Conservation (phyloP, 2,888 invertebrate genomes). For the Tetropium fuscum region DNA sequence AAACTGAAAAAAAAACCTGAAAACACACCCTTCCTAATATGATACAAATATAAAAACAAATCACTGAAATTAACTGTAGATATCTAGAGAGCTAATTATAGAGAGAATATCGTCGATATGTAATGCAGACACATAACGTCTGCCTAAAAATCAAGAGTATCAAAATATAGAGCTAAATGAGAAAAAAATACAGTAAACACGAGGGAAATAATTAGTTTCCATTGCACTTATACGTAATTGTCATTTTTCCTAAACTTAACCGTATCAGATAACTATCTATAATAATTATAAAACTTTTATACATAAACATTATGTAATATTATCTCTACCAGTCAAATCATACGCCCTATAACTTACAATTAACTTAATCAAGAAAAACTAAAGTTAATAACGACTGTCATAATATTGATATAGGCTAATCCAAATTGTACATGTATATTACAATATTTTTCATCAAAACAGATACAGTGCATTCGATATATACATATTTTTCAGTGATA, state of each 20-base stretch:
- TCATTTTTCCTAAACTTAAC: slow-evolving; percentile 28
- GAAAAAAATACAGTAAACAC: slow-evolving; percentile 51
- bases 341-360: slow-evolving; percentile 32
- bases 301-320: slow-evolving; percentile 31
- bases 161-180: slow-evolving; percentile 59
- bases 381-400: slow-evolving; percentile 29
- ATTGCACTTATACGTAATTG: slow-evolving; percentile 57
- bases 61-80: slow-evolving; percentile 51
- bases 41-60: slow-evolving; percentile 42
- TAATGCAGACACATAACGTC: slow-evolving; percentile 56
- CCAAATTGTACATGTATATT: slow-evolving; percentile 13
- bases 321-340: slow-evolving; percentile 42
- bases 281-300: slow-evolving; percentile 29
- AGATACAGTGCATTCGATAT: no score
- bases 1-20: slow-evolving; percentile 30
- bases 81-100: slow-evolving; percentile 57
- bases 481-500: no score
- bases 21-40: slow-evolving; percentile 52
- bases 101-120: slow-evolving; percentile 62
- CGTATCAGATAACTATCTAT: slow-evolving; percentile 19
- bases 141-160: slow-evolving; percentile 58
- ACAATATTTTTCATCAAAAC: neutral
- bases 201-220: slow-evolving; percentile 53
- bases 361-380: slow-evolving; percentile 24
- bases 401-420: slow-evolving; percentile 18